These are phyloP conservation scores for Leptodactylus fuscus DNA, from an alignment of 2,113 vertebrate species.

Conservation along the genomic window DNA sequence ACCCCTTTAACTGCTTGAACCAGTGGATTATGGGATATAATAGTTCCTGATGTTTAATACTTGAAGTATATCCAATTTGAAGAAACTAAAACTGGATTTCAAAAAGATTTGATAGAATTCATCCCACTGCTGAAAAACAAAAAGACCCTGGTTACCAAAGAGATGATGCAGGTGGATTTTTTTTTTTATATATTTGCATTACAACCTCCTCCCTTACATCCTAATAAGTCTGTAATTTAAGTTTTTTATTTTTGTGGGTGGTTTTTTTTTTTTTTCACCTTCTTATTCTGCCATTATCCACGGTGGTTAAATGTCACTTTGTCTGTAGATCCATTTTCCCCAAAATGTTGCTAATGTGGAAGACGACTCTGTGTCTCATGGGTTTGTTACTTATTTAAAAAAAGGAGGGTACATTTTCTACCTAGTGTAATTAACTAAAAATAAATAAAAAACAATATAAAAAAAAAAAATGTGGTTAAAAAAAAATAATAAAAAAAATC, in stretches of 20 bases:
- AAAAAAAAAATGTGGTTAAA: conserved; percentile 64
- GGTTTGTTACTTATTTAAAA: conserved; percentile 85
- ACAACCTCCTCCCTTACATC: too few relatives aligned
- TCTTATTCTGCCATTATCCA: conserved; percentile 68
- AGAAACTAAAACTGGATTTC: too few relatives aligned
- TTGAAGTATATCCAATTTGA: too few relatives aligned
- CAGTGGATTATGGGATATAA: too few relatives aligned
- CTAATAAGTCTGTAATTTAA: too few relatives aligned
- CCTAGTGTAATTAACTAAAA: conserved; percentile 82
- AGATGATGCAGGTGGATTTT: too few relatives aligned
- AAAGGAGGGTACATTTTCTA: conserved; percentile 81
- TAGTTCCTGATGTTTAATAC: too few relatives aligned
- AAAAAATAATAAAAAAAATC: conserved; percentile 62
- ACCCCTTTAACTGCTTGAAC: too few relatives aligned
- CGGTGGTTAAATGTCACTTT: conserved; percentile 64
- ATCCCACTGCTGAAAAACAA: too few relatives aligned
- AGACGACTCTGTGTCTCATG: conserved; percentile 75
- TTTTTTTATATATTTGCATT: conserved; percentile 62
- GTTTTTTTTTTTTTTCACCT: conserved; percentile 73
- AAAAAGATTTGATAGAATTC: too few relatives aligned
- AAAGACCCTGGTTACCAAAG: conserved; percentile 11
- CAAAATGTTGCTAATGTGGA: conserved; percentile 59
- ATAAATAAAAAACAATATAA: conserved; percentile 59
- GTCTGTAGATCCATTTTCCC: too few relatives aligned
- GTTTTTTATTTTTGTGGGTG: too few relatives aligned